Base-by-base conservation (phyloP, 2,888 invertebrate genomes). In the Apamea sordens region DNA sequence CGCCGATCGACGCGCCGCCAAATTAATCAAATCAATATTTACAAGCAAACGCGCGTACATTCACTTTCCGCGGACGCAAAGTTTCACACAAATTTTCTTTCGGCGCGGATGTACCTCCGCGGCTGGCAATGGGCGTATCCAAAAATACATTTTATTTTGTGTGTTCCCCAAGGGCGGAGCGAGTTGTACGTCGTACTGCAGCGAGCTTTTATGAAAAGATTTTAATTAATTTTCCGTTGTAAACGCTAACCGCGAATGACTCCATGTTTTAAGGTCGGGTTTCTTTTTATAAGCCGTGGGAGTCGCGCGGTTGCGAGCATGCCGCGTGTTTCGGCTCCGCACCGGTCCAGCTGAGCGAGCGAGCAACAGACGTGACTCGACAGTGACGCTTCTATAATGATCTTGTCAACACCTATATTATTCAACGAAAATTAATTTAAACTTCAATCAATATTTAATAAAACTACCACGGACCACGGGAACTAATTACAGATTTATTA, bases 71-170 rank as follows among this genome's bases (percentile, higher is more conserved):
- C 56, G 79, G 83, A 83, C 53, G 77, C 75, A 84, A 73, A 79
- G 83, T 87, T 84, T 82, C 83, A 82, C 87, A 79, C 82, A 91
- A 88, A 93, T 92, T 93, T 94, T 95, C 93, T 95, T 95, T 95
- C 93, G 90, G 89, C 91, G 92, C 93, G 94, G 93, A 94, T 94
- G 94, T 94, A 93, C 93, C 95, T 94, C 90, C 92, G 94, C 93
- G 94, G 94, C 95, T 95, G 95, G 96, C 96, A 96, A 95, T 96
- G 95, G 94, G 93, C 93, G 93, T 93, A 86, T 94, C 95, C 94
- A 94, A 95, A 96, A 96, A 96, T 96, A 96, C 89, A 93, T 95
- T 96, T 96, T 95, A 95, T 95, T 95, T 95, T 96, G 94, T 96
- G 94, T 93, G 93, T 94, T 94, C 93, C 92, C 93, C 96, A 96